Conservation (phyloP, 2,888 invertebrate genomes). For the Drosophila emarginata region DNA sequence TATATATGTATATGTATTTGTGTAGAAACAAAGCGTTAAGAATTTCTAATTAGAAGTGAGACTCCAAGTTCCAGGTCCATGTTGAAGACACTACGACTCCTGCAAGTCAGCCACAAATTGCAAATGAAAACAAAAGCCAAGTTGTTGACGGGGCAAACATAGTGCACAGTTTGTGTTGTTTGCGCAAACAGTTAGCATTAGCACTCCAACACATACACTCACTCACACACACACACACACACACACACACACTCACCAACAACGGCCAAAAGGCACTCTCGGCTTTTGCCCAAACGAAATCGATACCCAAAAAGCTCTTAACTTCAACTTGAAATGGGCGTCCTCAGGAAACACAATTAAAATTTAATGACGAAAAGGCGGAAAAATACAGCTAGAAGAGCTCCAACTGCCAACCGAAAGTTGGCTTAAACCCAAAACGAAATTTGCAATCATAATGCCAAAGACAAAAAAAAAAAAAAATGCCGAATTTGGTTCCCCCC, state of each 20-base stretch:
- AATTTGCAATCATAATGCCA: conserved; percentile 65
- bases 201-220: neutral
- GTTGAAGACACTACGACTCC: conserved; percentile 11
- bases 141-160: conserved; percentile 62
- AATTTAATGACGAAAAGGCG: conserved; percentile 77
- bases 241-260: neutral
- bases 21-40: conserved; percentile 65
- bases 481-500: conserved; percentile 67
- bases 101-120: conserved; percentile 70
- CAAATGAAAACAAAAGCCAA: conserved; percentile 72
- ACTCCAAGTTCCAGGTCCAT: conserved; percentile 47
- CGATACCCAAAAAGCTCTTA: conserved; percentile 39
- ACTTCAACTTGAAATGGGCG: conserved; percentile 43
- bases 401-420: conserved; percentile 41
- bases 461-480: conserved; percentile 62
- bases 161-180: conserved; percentile 54
- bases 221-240: neutral
- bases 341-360: conserved; percentile 67
- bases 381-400: conserved; percentile 51
- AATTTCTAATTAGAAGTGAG: conserved; percentile 77
- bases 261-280: conserved; percentile 38
- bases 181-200: conserved; percentile 74
- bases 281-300: conserved; percentile 40
- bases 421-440: conserved; percentile 42
- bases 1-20: neutral